Conservation (phyloP, 2,888 invertebrate genomes). For the Erpobdella octoculata region DNA sequence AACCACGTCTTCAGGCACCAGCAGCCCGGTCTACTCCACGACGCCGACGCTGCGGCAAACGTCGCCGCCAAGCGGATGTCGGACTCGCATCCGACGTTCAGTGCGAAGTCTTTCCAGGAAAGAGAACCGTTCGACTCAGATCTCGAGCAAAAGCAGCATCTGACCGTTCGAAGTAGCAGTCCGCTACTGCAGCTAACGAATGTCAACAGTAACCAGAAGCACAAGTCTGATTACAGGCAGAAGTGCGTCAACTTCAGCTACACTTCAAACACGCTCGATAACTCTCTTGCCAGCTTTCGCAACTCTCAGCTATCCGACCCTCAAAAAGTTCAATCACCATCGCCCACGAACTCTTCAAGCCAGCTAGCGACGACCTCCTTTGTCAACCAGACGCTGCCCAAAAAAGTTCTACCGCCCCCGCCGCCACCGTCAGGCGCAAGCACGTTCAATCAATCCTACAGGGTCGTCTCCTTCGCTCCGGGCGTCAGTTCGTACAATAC, state of each 20-base stretch:
- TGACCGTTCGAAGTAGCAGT: not conserved
- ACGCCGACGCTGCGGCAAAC: not conserved
- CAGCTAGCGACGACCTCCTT: not conserved
- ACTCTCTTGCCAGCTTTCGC: not conserved
- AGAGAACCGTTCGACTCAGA: conserved; percentile 9
- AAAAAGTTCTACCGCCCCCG: conserved; percentile 20
- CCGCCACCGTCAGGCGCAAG: conserved; percentile 8
- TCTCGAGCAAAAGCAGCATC: not conserved
- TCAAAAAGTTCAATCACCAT: not conserved
- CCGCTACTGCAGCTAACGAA: not conserved
- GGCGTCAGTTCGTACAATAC: not conserved
- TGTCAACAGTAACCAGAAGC: not conserved
- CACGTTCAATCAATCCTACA: not conserved
- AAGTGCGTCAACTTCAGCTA: not conserved
- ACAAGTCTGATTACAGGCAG: conserved; percentile 9
- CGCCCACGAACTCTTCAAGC: not conserved
- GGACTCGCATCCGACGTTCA: conserved; percentile 1
- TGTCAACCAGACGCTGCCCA: conserved; percentile 9
- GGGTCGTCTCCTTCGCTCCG: not conserved
- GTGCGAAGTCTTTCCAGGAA: not conserved
- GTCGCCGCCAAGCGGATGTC: conserved; percentile 5
- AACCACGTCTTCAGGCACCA: not conserved
- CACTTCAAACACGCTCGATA: not conserved
- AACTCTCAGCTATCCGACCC: not conserved
- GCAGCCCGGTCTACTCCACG: not conserved